These are phyloP conservation scores for Vandiemenella viatica DNA, from an alignment of 2,888 invertebrate species.

Conservation along the genomic window DNA sequence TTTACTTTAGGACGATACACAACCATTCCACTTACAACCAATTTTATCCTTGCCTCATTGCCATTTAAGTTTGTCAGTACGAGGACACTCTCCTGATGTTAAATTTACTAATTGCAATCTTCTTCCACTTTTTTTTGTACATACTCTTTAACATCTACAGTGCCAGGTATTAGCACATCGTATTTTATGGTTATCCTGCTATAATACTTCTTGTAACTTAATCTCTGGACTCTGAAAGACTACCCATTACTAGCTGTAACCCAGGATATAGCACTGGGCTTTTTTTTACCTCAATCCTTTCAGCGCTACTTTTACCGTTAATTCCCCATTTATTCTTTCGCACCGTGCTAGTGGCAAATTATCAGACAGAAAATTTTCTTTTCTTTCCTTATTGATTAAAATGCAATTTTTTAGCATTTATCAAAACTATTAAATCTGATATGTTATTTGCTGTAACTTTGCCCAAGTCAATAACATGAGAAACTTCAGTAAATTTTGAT, in stretches of 20 bases:
- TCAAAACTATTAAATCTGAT: not conserved
- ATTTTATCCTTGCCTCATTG: not conserved
- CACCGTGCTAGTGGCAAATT: not conserved
- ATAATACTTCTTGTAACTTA: not conserved
- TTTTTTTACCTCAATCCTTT: not conserved
- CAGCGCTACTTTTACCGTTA: not conserved
- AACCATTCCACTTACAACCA: not conserved
- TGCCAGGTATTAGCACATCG: not conserved
- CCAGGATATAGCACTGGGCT: not conserved
- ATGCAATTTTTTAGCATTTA: not conserved
- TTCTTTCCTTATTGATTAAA: not conserved
- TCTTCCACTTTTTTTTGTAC: not conserved
- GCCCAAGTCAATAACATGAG: too few species aligned
- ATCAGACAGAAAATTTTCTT: not conserved
- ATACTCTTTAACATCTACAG: not conserved
- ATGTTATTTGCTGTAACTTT: too few species aligned
- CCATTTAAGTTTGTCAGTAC: not conserved
- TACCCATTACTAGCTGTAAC: not conserved
- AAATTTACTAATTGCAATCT: not conserved
- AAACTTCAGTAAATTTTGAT: not conserved
- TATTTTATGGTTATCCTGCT: not conserved
- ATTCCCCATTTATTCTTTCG: not conserved
- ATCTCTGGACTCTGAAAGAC: not conserved
- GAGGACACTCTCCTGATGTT: not conserved
- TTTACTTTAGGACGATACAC: not conserved